Percentiles rank a stretch among this genome's conserved stretches.
phyloP scores from a whole-genome alignment of 2,113 vertebrate genomes.

The Callipepla californica region DNA sequence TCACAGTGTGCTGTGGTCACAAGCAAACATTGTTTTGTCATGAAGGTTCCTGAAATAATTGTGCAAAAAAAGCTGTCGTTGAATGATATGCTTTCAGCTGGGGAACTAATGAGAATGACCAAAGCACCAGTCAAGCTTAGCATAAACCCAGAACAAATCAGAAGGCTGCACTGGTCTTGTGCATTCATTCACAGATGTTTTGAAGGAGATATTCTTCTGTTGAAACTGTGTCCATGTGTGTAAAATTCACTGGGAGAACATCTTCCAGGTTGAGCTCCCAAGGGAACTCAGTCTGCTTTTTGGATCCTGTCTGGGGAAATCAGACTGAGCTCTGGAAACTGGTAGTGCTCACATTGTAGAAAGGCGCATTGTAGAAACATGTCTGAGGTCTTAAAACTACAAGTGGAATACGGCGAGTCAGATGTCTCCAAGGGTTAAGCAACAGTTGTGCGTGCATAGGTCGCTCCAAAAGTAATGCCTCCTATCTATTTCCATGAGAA shows the following conservation, averaged over 20 bases:
- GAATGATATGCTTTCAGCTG: background rate
- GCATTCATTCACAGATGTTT: background rate
- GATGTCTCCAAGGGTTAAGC: background rate
- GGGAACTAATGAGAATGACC: background rate
- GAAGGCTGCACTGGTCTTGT: background rate
- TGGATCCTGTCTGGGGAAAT: background rate
- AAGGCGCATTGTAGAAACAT: background rate
- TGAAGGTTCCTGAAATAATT: background rate
- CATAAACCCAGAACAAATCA: background rate
- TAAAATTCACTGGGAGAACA: background rate
- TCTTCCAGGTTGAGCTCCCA: background rate
- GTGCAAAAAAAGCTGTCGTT: background rate
- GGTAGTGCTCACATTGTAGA: background rate
- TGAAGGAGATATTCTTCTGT: background rate
- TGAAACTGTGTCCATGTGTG: background rate
- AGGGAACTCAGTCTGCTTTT: background rate
- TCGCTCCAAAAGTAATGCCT: background rate
- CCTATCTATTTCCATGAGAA: background rate
- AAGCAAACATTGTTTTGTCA: background rate
- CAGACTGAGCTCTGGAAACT: background rate
- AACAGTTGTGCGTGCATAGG: background rate
- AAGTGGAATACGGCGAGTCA: background rate
- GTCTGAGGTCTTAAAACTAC: background rate
- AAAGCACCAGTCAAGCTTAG: background rate
- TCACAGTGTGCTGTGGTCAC: background rate